phyloP scores from a whole-genome alignment of 1,140 invertebrate genomes.

The Eumeta japonica region DNA sequence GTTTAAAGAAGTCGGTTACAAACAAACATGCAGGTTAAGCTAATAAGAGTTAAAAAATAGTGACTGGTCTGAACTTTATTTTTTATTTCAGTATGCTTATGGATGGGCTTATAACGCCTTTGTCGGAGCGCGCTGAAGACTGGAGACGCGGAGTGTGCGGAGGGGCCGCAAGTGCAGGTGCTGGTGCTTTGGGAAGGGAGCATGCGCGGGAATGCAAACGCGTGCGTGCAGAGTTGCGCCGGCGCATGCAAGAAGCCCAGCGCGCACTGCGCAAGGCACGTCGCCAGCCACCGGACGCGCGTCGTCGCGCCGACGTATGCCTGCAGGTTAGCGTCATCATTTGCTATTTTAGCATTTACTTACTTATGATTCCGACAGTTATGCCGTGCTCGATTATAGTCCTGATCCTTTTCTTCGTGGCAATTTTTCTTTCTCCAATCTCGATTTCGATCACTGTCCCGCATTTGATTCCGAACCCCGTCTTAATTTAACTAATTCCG shows the following conservation, averaged over 20 bases:
- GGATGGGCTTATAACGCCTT: conserved; percentile 39
- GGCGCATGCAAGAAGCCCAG: conserved; percentile 38
- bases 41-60: no score
- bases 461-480: no score
- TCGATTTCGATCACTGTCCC: no score
- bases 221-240: conserved; percentile 32
- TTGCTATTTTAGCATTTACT: no score
- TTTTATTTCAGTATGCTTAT: conserved; percentile 31
- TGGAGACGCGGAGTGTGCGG: conserved; percentile 36
- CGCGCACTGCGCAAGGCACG: conserved; percentile 39
- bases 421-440: no score
- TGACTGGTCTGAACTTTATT: background rate
- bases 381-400: no score
- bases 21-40: no score
- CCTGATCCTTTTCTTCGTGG: background rate
- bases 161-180: no score
- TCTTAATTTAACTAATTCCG: no score
- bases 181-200: conserved; percentile 37
- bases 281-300: conserved; percentile 33
- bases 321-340: conserved; percentile 34
- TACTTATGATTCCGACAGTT: no score
- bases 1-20: no score
- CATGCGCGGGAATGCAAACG: conserved; percentile 46
- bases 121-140: conserved; percentile 40
- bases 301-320: conserved; percentile 33